Percentiles rank a stretch among this genome's conserved stretches.
Evolutionary conservation across 2,113 vertebrate species (phyloP).

Genomic region (Eudyptes chrysolophus): DNA sequence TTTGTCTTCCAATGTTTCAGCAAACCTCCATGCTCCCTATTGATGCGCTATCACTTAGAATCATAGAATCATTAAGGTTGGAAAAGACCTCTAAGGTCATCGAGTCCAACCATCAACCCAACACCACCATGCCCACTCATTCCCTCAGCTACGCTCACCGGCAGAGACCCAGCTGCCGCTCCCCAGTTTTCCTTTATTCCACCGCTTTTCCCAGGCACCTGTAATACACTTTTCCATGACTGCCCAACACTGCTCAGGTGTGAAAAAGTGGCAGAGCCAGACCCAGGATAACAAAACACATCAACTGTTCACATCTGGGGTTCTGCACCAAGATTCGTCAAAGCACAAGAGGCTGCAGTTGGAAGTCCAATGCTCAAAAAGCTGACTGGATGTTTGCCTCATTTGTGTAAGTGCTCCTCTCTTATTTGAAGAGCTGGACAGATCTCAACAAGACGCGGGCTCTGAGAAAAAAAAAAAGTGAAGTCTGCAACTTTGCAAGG

Average conservation of each 20-base stretch:
- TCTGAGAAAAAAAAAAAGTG: background rate
- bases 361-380: background rate
- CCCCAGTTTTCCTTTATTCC: background rate
- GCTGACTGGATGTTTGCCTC: background rate
- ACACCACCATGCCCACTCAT: no score
- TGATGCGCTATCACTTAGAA: background rate
- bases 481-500: background rate
- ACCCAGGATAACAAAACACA: background rate
- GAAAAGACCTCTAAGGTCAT: no score
- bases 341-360: background rate
- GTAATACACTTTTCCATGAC: background rate
- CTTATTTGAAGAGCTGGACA: background rate
- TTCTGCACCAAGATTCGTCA: background rate
- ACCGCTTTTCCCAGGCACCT: rapidly evolving
- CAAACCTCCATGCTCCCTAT: background rate
- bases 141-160: rapidly evolving
- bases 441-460: background rate
- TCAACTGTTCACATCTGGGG: background rate
- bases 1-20: background rate
- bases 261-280: background rate
- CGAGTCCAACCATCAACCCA: no score
- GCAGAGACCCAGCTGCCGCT: background rate
- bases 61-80: no score
- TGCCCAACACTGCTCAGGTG: background rate
- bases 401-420: background rate